These are phyloP conservation scores for Acomys russatus DNA, from an alignment of 2,797 vertebrate genomes.

Conservation along the genomic window DNA sequence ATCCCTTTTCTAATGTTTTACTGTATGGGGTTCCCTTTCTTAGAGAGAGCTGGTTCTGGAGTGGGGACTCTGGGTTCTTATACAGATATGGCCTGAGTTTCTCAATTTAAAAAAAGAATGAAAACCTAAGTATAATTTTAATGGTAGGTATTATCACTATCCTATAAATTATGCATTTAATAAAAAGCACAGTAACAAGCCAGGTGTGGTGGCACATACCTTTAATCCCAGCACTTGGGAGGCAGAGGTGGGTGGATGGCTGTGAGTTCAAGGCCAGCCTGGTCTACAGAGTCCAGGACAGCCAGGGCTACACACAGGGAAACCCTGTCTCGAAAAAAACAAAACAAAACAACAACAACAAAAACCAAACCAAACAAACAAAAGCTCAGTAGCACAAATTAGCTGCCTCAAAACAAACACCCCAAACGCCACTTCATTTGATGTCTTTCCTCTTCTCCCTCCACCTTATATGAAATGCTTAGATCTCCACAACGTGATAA, in stretches of 20 bases:
- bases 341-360: too few species aligned
- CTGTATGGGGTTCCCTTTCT: neutral
- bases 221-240: too few species aligned
- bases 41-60: neutral
- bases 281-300: too few species aligned
- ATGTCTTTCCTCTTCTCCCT: neutral
- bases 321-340: too few species aligned
- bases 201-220: too few species aligned
- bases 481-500: neutral
- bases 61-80: neutral
- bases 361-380: neutral
- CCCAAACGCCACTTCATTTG: neutral
- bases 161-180: conserved; percentile 49
- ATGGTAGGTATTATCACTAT: conserved; percentile 36
- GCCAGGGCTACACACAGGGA: too few species aligned
- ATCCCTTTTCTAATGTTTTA: conserved; percentile 23
- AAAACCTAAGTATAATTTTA: conserved; percentile 34
- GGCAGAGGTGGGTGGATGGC: too few species aligned
- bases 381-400: conserved; percentile 25
- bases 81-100: neutral
- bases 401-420: too few species aligned
- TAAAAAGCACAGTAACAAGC: neutral
- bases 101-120: conserved; percentile 29
- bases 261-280: too few species aligned
- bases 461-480: conserved; percentile 36